These are phyloP conservation scores for Lota lota DNA, from an alignment of 2,113 vertebrate genomes.

Conservation along the genomic window DNA sequence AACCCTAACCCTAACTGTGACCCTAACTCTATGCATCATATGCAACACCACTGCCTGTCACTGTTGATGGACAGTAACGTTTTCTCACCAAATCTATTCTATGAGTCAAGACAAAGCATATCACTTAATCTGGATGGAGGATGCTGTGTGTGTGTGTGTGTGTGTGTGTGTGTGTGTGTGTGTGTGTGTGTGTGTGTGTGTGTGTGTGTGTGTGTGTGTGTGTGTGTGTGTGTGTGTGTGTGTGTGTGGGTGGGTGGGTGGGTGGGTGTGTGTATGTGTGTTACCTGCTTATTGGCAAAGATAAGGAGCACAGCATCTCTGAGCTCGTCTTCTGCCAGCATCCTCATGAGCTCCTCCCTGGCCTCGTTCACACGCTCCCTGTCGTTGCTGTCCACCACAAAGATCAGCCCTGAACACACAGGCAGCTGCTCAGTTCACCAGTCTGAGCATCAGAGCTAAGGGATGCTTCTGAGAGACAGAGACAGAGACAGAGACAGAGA, in stretches of 20 bases:
- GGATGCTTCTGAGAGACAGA: too few species aligned
- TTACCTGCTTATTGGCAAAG: constrained; percentile 95
- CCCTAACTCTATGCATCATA: background rate
- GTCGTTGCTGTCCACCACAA: constrained; percentile 98
- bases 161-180: constrained; percentile 1
- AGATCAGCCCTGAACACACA: constrained; percentile 79
- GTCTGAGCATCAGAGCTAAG: too few species aligned
- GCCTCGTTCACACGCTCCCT: constrained; percentile 94
- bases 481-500: too few species aligned
- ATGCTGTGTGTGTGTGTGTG: background rate
- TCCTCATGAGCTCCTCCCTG: constrained; percentile 95
- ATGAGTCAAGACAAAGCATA: background rate
- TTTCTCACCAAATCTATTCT: too few species aligned
- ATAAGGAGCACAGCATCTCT: constrained; percentile 93
- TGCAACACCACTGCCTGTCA: background rate
- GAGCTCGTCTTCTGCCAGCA: constrained; percentile 94
- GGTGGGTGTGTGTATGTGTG: background rate
- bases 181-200: constrained; percentile 1
- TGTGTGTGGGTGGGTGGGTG: background rate
- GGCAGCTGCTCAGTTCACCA: background rate
- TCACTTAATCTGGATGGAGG: background rate
- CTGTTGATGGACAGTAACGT: background rate
- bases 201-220: background rate
- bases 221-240: background rate
- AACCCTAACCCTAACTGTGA: too few species aligned